Base-by-base conservation (phyloP, 2,888 invertebrate genomes). In the Caenorhabditis doughertyi region DNA sequence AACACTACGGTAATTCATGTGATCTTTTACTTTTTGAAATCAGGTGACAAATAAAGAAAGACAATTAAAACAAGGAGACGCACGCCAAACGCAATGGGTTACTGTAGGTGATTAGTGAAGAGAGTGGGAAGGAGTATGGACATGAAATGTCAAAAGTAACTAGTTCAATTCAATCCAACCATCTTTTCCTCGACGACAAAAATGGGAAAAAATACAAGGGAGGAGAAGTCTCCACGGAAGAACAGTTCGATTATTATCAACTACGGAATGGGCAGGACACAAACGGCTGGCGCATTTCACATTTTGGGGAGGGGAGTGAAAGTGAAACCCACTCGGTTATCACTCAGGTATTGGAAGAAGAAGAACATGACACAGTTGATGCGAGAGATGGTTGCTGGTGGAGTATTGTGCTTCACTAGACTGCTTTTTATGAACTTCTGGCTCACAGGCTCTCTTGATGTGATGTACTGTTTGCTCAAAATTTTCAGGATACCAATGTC, bases 251-350 rank as follows among this genome's bases (percentile, higher is more conserved):
- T 51, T 65, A 65, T 65, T 51, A 65, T 65, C 65, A 65, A 51
- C 9, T 4, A n/a, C 29, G 35, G 51, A 65, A 65, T 65, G 65
- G 65, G 51, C 51, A 35, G 51, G 65, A 65, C 65, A 39, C 39
- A n/a, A 9, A 58, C 18, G 4, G 49, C 64, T 42, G 49, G 49
- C 49, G 62, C 44, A 44, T 56, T 56, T 35, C 1, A 32, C 32
- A 18, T 47, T 47, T 47, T 51, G 27, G 29, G 27, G 42, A 21
- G 32, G n/a, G 0, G 47, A 58, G 47, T 70, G 70, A 71, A 71
- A 71, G 71, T 71, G 58, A 71, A 71, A 71, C 71, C n/a, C 71
- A 44, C 47, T 18, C 29, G 72, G 72, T 72, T 72, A 72, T 72
- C 72, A 72, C 25, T 51, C 51, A 65, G 42, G 56, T 58, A 56